Conservation (phyloP, 1,140 invertebrate genomes). For the Dolichoris vasculosae region DNA sequence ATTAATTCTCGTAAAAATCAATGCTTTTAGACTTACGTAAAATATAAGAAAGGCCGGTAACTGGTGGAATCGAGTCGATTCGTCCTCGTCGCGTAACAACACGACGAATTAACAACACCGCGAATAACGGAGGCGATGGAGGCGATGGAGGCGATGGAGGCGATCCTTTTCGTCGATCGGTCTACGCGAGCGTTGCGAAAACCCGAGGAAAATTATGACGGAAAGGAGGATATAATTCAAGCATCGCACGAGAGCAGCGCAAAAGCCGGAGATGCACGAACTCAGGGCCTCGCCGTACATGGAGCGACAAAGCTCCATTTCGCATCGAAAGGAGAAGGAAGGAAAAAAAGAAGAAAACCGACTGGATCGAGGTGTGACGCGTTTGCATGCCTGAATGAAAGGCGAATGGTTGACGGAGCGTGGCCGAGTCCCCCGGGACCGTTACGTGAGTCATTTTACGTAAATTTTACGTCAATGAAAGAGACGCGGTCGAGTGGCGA, state of each 20-base stretch:
- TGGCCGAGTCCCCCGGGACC: background rate
- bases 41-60: background rate
- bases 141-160: too few relatives aligned
- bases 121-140: background rate
- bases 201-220: too few relatives aligned
- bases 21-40: background rate
- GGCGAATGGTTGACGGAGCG: background rate
- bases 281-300: background rate
- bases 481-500: background rate
- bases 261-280: background rate
- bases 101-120: background rate
- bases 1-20: constrained; percentile 11
- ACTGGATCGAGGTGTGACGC: background rate
- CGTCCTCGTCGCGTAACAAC: background rate
- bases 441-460: constrained; percentile 5
- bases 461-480: constrained; percentile 22
- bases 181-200: too few relatives aligned
- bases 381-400: constrained; percentile 2
- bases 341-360: background rate
- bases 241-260: background rate
- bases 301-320: too few relatives aligned
- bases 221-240: too few relatives aligned
- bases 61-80: background rate
- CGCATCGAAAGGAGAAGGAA: background rate
- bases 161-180: background rate